Base-by-base conservation (phyloP, 2,888 invertebrate genomes). In the Polydesmus complanatus region DNA sequence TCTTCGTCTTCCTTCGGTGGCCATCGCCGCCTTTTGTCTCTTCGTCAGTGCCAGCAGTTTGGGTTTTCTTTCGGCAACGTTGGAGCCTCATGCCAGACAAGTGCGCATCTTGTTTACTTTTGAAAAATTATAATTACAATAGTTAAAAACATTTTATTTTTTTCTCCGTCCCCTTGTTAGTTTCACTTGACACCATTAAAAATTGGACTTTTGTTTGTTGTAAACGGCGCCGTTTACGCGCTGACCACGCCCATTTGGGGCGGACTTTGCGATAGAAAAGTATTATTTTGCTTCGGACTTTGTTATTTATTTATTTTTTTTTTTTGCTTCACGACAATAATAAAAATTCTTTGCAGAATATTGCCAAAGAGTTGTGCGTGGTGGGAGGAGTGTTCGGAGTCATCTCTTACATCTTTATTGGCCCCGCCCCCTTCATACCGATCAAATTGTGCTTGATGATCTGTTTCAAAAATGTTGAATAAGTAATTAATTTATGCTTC, bases 1-100 rank as follows among this genome's bases (percentile, higher is more conserved):
- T 14, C 73, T 88, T 54, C 81, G 76, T 68, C 83, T 88, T 59
- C 88, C 88, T n/a, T 84, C 85, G 23, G 83, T 88, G 1, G 70
- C 84, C 49, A 72, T 88, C 50, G 79, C 86, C 0, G 79, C 85
- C 51, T 74, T 80, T 62, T 85, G 85, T 69, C 86, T 88, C 68
- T 80, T 86, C 63, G 83, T 80, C 0, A 87, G 87, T 0, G 86
- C 87, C 64, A 82, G 85, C 78, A 87, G 87, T 66, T 87, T 89
- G 57, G 88, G 89, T 22, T 94, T 91, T 73, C 77, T 93, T 23
- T 87, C 89, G 71, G 91, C 93, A 0, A 92, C 92, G 0, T 76
- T 94, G 23, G 89, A 92, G 67, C 88, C 88, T 0, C 93, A 93
- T 77, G 77, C 94, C n/a, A 73, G 86, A 65, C 78, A 80, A 74